phyloP scores from a whole-genome alignment of 2,888 invertebrate genomes.

The Rhodophaea formosa region DNA sequence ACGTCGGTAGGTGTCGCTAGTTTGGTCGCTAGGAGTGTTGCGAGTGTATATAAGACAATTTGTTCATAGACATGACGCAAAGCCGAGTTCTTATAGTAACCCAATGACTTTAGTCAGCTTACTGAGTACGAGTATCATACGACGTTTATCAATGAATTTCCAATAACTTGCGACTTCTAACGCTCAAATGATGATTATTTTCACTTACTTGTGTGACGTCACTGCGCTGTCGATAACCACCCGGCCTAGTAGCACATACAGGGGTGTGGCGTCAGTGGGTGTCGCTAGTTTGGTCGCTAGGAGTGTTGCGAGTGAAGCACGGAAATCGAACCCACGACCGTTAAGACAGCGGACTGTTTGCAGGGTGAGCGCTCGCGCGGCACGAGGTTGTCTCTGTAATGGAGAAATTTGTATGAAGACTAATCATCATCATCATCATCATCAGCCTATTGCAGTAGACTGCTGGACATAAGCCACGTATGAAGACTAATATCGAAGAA shows the following conservation, averaged over 20 bases:
- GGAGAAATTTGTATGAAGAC: neutral
- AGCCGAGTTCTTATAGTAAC: too few species aligned
- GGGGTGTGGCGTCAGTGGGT: conserved; percentile 31
- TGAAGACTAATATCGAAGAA: too few species aligned
- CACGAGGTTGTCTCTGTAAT: conserved; percentile 32
- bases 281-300: conserved; percentile 24
- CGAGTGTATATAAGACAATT: too few species aligned
- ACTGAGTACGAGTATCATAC: too few species aligned
- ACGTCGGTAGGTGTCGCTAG: conserved; percentile 23
- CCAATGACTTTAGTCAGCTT: too few species aligned
- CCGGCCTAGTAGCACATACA: conserved; percentile 34
- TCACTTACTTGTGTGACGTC: neutral
- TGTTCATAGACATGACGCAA: too few species aligned
- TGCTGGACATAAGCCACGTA: too few species aligned
- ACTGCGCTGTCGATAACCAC: conserved; percentile 27
- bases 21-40: conserved; percentile 25
- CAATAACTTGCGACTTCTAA: too few species aligned
- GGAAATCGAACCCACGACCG: conserved; percentile 28
- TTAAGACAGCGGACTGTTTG: conserved; percentile 24
- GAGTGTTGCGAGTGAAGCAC: conserved; percentile 23
- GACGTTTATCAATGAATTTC: too few species aligned
- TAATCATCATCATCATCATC: too few species aligned
- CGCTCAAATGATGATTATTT: too few species aligned
- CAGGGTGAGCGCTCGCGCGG: conserved; percentile 25
- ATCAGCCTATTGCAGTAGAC: too few species aligned